Evolutionary conservation across 2,113 vertebrate genomes (phyloP), one percentile per base, ranked within the genome.

Genomic region (Pelusios castaneus): DNA sequence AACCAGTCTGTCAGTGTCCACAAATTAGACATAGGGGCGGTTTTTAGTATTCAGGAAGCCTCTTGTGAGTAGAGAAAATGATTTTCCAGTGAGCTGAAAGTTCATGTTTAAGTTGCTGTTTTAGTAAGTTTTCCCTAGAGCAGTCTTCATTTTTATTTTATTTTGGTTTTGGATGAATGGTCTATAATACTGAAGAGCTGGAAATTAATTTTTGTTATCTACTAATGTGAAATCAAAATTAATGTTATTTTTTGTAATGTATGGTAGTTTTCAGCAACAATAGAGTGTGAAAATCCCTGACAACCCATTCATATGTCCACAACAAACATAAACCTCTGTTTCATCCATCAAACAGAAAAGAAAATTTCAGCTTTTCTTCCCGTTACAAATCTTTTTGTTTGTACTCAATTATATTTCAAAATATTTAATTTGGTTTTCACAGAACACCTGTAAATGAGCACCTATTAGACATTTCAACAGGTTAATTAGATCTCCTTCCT

Each of bases 231-330:
- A 92, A 82, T 89, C 25, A 60, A 82, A 58, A 63, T 84, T 75
- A 84, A 89, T 82, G 91, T 85, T 85, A 29, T 3, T 6, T 75
- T 80, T 13, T 82, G 24, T 78, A 92, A 89, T 67, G 95, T 85
- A 85, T 92, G 82, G 58, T 70, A 58, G 49, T 82, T 97, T 96
- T 94, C 88, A 91, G 45, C 45, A 92, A 90, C 87, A 86, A 67
- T 34, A 25, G 12, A 58, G 34, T 45, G 82, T 0, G 4, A 82
- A 88, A 94, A 0, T 76, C 56, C 47, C 87, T 89, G 10, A 70
- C 27, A 78, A 25, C 84, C 24, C 60, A 60, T 78, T 10, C 52
- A 60, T 92, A 51, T 22, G 87, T 93, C 88, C 10, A 25, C 81
- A 81, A 91, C 54, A 49, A 49, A 58, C 73, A 87, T 84, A 63